A percentile compares a stretch with the other conserved stretches of the same genome.
These are phyloP conservation scores for Dynastes grantii DNA, from an alignment of 2,888 invertebrate genomes.

Conservation along the genomic window DNA sequence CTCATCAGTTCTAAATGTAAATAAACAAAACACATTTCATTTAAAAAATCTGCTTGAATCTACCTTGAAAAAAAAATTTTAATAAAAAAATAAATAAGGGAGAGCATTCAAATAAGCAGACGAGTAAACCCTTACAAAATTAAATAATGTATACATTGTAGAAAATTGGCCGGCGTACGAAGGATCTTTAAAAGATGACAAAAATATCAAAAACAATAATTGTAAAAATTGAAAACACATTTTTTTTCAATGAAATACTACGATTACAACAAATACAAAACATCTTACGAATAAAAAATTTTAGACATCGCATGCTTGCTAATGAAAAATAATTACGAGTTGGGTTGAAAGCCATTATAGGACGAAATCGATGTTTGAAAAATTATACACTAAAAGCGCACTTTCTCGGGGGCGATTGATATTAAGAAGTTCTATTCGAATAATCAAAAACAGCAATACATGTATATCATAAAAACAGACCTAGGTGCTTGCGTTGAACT, in stretches of 20 bases:
- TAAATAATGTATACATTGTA: conserved; percentile 44
- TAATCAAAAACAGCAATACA: conserved; percentile 52
- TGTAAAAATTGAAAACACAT: conserved; percentile 30
- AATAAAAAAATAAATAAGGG: conserved; percentile 22
- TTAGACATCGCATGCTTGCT: conserved; percentile 48
- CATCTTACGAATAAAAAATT: conserved; percentile 10
- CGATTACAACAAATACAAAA: conserved; percentile 8
- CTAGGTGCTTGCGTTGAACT: conserved; percentile 55
- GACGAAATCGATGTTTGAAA: conserved; percentile 68
- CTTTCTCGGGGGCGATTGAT: conserved; percentile 43
- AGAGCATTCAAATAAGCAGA: conserved; percentile 1
- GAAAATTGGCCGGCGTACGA: conserved; percentile 41
- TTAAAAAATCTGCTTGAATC: conserved; percentile 12
- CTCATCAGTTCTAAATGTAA: conserved; percentile 15
- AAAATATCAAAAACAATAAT: conserved; percentile 41
- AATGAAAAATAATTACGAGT: conserved; percentile 52
- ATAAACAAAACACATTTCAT: conserved; percentile 32
- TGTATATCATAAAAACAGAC: conserved; percentile 61
- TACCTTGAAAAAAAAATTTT: background rate
- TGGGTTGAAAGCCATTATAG: conserved; percentile 63
- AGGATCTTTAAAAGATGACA: conserved; percentile 42
- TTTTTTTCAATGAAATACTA: conserved; percentile 29
- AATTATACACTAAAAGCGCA: conserved; percentile 58
- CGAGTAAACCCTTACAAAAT: conserved; percentile 42
- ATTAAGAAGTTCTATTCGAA: conserved; percentile 23